Base-by-base conservation (phyloP, 2,888 invertebrate species). In the Diploptera punctata region DNA sequence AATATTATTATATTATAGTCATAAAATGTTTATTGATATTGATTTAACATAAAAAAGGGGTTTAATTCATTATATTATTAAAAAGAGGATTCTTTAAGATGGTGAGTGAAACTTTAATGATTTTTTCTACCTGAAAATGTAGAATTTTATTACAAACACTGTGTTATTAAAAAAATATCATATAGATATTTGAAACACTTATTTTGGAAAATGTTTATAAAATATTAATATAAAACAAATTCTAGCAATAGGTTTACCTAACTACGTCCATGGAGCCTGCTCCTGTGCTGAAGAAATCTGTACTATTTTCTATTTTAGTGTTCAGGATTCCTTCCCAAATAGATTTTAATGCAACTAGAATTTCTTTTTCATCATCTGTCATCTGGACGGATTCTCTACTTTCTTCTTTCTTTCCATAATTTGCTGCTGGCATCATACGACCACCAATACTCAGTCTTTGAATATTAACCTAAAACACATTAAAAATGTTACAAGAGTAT, bases 191-290 rank as follows among this genome's bases (percentile, higher is more conserved):
- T n/a, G n/a, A n/a, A n/a, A n/a, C 13, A 1, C n/a, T 16, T 16
- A 44, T 44, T 44, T 44, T 1, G n/a, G n/a, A 44, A 16, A 16
- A 44, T 44, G n/a, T 44, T 44, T 44, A n/a, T 44, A 16, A 16
- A 1, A 52, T 26, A 18, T 57, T 16, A 16, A 65, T 26, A 18
- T 21, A 49, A 19, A 57, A 68, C 76, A n/a, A n/a, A n/a, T n/a
- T n/a, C n/a, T n/a, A n/a, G n/a, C n/a, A n/a, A n/a, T 38, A 38
- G 5, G 38, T n/a, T 29, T 78, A 87, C 85, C 89, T 86, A 0
- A 98, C 97, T 1, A 98, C 97, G 82, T 99, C 98, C 96, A 99
- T 98, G 7, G 98, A 98, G 0, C 96, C 95, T n/a, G 95, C 98
- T 13, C 98, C 98, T n/a, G 90, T 89, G 0, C 89, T 89, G 83